phyloP scores from a whole-genome alignment of 1,140 invertebrate species.

The Carposina sasakii region DNA sequence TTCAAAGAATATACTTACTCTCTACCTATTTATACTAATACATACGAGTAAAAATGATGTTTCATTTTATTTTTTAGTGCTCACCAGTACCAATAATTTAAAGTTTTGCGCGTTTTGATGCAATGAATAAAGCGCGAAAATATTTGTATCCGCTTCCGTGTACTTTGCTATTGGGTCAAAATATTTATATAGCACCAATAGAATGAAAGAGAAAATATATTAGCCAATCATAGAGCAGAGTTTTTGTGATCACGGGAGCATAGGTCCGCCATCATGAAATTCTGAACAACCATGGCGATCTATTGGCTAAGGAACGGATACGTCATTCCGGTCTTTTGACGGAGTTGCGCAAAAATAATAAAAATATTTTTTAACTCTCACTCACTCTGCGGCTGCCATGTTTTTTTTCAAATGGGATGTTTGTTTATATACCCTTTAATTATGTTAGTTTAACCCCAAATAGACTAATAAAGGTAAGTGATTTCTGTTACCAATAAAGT shows the following conservation, averaged over 20 bases:
- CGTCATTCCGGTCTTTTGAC: conserved; percentile 63
- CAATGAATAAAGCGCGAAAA: no score
- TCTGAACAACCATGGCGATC: conserved; percentile 44
- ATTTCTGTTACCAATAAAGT: conserved; percentile 33
- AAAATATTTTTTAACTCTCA: conserved; percentile 64
- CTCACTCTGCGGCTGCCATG: conserved; percentile 66
- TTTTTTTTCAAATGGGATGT: conserved; percentile 71
- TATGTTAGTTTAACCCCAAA: conserved; percentile 65
- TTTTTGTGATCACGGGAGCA: conserved; percentile 39
- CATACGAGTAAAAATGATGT: no score
- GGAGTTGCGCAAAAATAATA: conserved; percentile 63
- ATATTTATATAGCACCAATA: conserved; percentile 27
- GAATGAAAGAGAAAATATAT: conserved; percentile 22
- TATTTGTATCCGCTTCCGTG: conserved; percentile 15
- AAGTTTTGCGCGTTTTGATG: no score
- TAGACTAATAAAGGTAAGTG: conserved; percentile 62
- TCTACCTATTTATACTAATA: no score
- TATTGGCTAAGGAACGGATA: conserved; percentile 57
- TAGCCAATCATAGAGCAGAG: conserved; percentile 42
- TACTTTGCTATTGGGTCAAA: conserved; percentile 20
- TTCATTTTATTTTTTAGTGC: no score
- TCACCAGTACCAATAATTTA: no score
- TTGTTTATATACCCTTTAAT: conserved; percentile 64
- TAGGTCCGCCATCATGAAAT: conserved; percentile 53
- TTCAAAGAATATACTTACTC: no score